phyloP scores from a whole-genome alignment of 2,888 invertebrate species.

The Abrostola triplasia region DNA sequence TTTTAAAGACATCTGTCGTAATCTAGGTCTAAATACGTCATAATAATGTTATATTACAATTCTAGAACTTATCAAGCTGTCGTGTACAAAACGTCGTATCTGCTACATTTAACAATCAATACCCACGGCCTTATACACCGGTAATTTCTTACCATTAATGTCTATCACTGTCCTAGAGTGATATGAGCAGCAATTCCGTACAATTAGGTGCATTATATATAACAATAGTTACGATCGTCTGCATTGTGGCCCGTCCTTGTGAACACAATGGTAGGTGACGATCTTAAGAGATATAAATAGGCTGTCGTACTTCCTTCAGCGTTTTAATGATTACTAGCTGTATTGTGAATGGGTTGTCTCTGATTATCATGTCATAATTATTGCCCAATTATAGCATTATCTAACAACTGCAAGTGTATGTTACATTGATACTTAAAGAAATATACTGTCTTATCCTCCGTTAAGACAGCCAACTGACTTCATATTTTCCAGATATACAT shows the following conservation, averaged over 20 bases:
- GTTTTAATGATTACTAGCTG: conserved; percentile 50
- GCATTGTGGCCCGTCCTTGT: conserved; percentile 61
- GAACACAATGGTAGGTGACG: conserved; percentile 64
- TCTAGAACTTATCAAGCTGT: background rate
- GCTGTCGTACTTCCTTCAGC: conserved; percentile 62
- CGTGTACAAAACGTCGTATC: conserved; percentile 10
- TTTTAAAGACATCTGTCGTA: conserved; percentile 14
- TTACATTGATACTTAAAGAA: too few species aligned
- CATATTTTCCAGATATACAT: too few species aligned
- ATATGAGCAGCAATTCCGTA: conserved; percentile 53
- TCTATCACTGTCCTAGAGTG: conserved; percentile 42
- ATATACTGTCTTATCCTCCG: too few species aligned
- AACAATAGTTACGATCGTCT: conserved; percentile 61
- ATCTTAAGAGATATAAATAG: conserved; percentile 56
- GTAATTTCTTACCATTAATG: conserved; percentile 48
- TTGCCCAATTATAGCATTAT: conserved; percentile 12
- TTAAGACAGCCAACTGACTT: too few species aligned
- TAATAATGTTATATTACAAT: background rate
- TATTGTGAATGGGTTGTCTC: conserved; percentile 39
- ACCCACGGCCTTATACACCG: conserved; percentile 24
- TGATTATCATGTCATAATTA: conserved; percentile 26
- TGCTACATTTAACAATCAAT: conserved; percentile 43
- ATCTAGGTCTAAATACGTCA: conserved; percentile 22
- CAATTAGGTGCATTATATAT: conserved; percentile 62
- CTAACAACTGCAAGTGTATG: too few species aligned